A percentile compares a stretch with the other conserved stretches of the same genome.
These are phyloP conservation scores for Pseudomyrmex pallidus DNA, from an alignment of 1,140 invertebrate species.

Conservation along the genomic window DNA sequence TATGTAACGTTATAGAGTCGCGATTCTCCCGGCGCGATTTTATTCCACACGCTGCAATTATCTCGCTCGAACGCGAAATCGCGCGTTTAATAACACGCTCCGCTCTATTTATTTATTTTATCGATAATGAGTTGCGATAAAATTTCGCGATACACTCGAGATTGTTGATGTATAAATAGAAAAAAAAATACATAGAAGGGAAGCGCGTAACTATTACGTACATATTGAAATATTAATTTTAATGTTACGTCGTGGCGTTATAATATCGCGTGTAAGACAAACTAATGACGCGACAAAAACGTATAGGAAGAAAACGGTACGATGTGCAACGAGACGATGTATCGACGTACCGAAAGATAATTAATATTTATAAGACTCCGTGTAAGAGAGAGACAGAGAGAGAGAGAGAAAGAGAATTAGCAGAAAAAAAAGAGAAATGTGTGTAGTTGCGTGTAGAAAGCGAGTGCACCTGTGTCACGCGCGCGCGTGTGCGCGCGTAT, in stretches of 20 bases:
- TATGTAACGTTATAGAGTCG: constrained; percentile 22
- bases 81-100: constrained; percentile 37
- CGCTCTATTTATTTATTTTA: constrained; percentile 40
- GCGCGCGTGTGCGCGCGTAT: constrained; percentile 43
- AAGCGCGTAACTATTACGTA: background rate
- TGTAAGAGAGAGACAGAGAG: constrained; percentile 40
- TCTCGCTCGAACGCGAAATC: constrained; percentile 35
- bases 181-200: background rate
- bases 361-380: constrained; percentile 71
- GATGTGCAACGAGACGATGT: constrained; percentile 47
- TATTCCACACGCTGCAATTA: constrained; percentile 27
- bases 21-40: constrained; percentile 9
- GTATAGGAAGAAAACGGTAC: background rate
- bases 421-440: constrained; percentile 22
- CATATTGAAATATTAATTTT: too few relatives aligned
- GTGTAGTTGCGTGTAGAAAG: background rate
- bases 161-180: background rate
- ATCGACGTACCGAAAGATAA: constrained; percentile 60
- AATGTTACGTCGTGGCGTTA: too few relatives aligned
- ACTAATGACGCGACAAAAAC: background rate
- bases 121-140: constrained; percentile 37
- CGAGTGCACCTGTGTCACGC: constrained; percentile 61
- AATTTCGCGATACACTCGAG: constrained; percentile 13
- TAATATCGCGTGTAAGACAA: background rate
- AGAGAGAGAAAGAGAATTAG: constrained; percentile 2